phyloP scores from a whole-genome alignment of 2,113 vertebrate species.

The Vombatus ursinus region DNA sequence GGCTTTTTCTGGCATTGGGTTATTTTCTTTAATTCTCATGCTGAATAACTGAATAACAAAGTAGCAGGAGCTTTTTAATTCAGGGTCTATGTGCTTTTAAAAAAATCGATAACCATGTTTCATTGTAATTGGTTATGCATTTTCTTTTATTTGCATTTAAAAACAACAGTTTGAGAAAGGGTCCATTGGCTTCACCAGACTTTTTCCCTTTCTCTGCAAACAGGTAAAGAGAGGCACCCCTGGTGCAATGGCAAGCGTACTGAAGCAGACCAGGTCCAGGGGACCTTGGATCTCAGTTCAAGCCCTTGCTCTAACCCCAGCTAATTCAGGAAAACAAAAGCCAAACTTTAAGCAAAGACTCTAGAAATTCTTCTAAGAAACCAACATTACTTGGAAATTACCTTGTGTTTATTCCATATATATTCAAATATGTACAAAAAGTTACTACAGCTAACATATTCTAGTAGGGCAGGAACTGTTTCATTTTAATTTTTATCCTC shows the following conservation, averaged over 20 bases:
- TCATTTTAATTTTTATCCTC: neutral
- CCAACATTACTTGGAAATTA: neutral
- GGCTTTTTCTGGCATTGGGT: neutral
- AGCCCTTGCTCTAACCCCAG: neutral
- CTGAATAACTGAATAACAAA: neutral
- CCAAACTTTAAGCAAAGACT: neutral
- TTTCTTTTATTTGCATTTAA: neutral
- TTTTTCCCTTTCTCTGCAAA: neutral
- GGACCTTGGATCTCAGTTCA: neutral
- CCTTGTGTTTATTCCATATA: neutral
- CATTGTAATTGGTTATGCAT: neutral
- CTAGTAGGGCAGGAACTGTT: neutral
- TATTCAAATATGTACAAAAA: neutral
- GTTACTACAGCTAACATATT: neutral
- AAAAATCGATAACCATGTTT: neutral
- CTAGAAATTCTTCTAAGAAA: neutral
- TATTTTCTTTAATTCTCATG: neutral
- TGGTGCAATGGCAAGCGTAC: neutral
- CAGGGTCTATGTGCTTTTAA: neutral
- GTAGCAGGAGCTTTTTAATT: neutral
- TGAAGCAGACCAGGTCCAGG: neutral
- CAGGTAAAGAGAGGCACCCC: neutral
- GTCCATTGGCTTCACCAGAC: neutral
- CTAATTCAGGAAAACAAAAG: neutral
- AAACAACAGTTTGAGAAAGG: neutral